Conservation (phyloP, 2,113 vertebrate species). For the Burhinus oedicnemus region DNA sequence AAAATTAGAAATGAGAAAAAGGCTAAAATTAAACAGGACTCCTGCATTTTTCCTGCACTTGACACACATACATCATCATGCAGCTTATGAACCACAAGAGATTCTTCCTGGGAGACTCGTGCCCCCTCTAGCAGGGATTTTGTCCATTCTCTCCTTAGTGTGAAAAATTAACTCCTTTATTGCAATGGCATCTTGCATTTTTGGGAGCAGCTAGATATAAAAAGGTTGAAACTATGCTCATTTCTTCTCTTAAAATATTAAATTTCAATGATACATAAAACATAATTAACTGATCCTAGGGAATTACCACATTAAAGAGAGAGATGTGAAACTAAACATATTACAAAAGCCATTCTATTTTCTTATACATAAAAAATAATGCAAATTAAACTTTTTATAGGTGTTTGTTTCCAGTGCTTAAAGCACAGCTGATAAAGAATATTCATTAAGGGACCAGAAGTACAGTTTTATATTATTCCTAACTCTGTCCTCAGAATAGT, state of each 20-base stretch:
- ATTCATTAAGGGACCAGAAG: slow-evolving; percentile 19
- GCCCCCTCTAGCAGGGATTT: not conserved
- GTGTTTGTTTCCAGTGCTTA: slow-evolving; percentile 25
- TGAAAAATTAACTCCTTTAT: not conserved
- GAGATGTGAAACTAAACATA: not conserved
- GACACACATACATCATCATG: not conserved
- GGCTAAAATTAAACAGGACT: not conserved
- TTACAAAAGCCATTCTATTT: not conserved
- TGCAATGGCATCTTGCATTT: not conserved
- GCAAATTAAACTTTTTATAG: slow-evolving; percentile 43
- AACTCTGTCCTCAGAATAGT: not conserved
- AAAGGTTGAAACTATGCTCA: not conserved
- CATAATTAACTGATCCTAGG: slow-evolving; percentile 13
- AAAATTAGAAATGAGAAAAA: not conserved
- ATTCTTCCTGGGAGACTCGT: not conserved
- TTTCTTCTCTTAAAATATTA: slow-evolving; percentile 22
- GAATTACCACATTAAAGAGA: slow-evolving; percentile 44
- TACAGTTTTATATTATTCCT: not conserved
- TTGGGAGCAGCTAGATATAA: not conserved
- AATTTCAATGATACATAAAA: not conserved
- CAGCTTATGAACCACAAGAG: not conserved
- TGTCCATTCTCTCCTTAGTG: not conserved
- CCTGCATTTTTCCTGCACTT: not conserved
- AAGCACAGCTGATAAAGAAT: slow-evolving; percentile 22
- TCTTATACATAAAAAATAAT: slow-evolving; percentile 37